Conservation (phyloP, 2,113 vertebrate species). For the Boleophthalmus pectinirostris region DNA sequence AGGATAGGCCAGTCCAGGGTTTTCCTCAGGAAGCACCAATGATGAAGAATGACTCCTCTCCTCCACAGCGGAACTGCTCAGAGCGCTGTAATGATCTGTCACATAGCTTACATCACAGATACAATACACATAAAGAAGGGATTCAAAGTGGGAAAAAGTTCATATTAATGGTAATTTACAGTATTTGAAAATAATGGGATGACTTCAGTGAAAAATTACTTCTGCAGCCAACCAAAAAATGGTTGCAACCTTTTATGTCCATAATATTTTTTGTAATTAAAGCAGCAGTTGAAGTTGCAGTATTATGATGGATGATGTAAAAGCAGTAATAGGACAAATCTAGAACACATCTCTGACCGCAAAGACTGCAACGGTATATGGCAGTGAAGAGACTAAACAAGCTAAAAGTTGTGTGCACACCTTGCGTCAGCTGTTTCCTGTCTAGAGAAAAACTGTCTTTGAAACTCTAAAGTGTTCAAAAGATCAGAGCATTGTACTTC, state of each 20-base stretch:
- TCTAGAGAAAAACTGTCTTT: too few relatives aligned
- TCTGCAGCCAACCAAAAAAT: too few relatives aligned
- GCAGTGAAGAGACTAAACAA: too few relatives aligned
- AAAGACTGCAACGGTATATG: too few relatives aligned
- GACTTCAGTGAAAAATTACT: not conserved
- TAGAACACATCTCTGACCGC: too few relatives aligned
- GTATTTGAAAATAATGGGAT: not conserved
- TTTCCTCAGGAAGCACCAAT: constrained; percentile 26
- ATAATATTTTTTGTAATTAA: not conserved
- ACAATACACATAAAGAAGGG: constrained; percentile 5
- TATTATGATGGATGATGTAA: not conserved
- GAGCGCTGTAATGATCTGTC: constrained; percentile 42
- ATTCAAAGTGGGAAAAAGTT: not conserved
- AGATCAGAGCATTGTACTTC: too few relatives aligned
- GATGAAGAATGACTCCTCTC: constrained; percentile 39
- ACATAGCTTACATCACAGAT: constrained; percentile 27
- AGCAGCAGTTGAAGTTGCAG: not conserved
- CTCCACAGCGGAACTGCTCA: constrained; percentile 28
- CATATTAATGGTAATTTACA: not conserved
- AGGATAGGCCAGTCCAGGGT: not conserved
- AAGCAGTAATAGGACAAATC: not conserved
- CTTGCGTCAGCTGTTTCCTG: too few relatives aligned
- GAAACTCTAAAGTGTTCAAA: too few relatives aligned
- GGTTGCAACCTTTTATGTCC: too few relatives aligned
- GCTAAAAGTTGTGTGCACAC: too few relatives aligned